Base-by-base conservation (phyloP, 2,888 invertebrate species). In the Cremastobaeus sp. region DNA sequence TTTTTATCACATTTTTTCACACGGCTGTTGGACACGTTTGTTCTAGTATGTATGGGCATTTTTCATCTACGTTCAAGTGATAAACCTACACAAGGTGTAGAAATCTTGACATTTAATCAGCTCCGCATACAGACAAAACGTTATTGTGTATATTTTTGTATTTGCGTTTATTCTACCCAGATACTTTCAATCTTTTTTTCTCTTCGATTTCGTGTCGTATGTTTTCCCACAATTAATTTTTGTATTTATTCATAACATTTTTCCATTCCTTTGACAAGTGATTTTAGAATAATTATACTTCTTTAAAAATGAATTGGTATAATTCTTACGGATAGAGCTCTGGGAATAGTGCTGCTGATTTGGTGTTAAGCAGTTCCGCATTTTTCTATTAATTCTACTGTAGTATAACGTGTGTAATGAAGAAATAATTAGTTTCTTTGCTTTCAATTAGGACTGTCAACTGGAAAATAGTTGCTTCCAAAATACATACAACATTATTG, bases 81-180 rank as follows among this genome's bases (percentile, higher is more conserved):
- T 43, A 20, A 1, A 60, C 25, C 12, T 21, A 25, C 11, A 32
- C 20, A 2, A 48, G 11, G 20, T 11, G n/a, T 45, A 32, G 17
- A 9, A 32, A 32, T 37, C 9, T 39, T 15, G 11, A 34, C 0
- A 43, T 21, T 35, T 12, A 6, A 25, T 25, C 17, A 59, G 11
- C 28, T 64, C 52, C 28, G 34, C 25, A 25, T 30, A 50, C 41
- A 43, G 17, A 17, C 12, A 45, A 43, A 60, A 30, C 34, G 43
- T 52, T 28, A 17, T 52, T 41, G 52, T 64, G 64, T 64, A 64
- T 64, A 64, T 64, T 52, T 64, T 64, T 62, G 45, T 64, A 64
- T 52, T 35, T 25, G 62, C 30, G 20, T 32, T 43, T 5, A 28
- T 39, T 39, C 8, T n/a, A 28, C 6, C n/a, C n/a, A 2, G 34